Evolutionary conservation across 1,140 invertebrate species (phyloP), one percentile per base, ranked within the genome.

Genomic region (Cepaea nemoralis): DNA sequence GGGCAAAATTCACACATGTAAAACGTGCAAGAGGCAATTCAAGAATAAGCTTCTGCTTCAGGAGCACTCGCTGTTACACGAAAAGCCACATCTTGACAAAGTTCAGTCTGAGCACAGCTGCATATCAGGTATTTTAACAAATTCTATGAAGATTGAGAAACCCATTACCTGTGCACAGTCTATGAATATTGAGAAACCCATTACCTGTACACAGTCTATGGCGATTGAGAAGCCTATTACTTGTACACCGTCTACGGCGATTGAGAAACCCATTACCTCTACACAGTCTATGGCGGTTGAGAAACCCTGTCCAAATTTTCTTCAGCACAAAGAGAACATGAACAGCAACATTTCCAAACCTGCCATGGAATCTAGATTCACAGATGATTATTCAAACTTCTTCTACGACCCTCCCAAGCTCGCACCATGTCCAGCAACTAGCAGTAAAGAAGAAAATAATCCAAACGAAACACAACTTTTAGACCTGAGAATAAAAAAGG

Each of bases 21-120:
- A 48, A 19, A 45, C 84, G n/a, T 89, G 87, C 75, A 59, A 80
- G 35, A 87, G 87, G 48, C 85, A 85, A 35, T 88, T 88, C 80
- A 77, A 82, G 42, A 85, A 83, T 50, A 83, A 85, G 8, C 84
- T 83, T 19, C 83, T 86, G 79, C 79, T 89, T 3, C 75, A 75
- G 12, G 85, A 86, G 5, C 88, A 89, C 50, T 81, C 85, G 77
- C 31, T 84, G 35, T 84, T 77, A 12, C 88, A 88, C 59, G 31
- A n/a, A 45, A 35, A 79, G 8, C 55, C 40, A 1, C n/a, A 27
- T 6, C 59, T 63, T 31, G 59, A 63, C 22, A 63, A 63, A 31
- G 6, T 27, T 63, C 59, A 31, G 59, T 5, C 50, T 22, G 50
- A 55, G 50, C 50, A 55, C 8, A 55, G 6, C 8, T 45, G 42